phyloP scores from a whole-genome alignment of 2,888 invertebrate genomes.

The Carpatolechia fugitivella region DNA sequence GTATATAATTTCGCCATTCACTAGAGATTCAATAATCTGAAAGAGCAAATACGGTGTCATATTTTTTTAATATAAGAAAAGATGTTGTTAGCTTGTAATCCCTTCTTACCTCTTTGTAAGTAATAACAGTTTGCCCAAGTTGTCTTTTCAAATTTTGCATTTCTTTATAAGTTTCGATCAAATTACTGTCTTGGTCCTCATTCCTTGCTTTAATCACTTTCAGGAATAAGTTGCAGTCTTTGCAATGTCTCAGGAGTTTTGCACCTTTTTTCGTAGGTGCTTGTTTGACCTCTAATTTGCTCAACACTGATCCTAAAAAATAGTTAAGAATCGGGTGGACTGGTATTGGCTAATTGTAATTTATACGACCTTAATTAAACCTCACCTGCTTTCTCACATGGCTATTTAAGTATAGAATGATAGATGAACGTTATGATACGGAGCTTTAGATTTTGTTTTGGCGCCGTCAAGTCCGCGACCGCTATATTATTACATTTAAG shows the following conservation, averaged over 20 bases:
- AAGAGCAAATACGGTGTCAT: too few species aligned
- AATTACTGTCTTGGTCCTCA: neutral
- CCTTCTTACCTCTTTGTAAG: constrained; percentile 1
- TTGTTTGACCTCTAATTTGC: neutral
- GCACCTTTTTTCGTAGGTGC: neutral
- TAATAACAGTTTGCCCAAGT: neutral
- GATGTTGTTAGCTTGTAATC: too few species aligned
- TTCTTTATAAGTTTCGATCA: neutral
- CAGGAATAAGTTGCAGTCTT: neutral
- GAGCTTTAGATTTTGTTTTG: too few species aligned
- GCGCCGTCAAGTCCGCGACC: too few species aligned
- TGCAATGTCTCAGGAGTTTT: neutral
- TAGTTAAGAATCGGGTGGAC: too few species aligned
- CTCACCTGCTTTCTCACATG: too few species aligned
- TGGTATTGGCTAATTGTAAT: too few species aligned
- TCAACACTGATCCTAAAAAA: neutral
- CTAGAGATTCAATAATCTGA: neutral
- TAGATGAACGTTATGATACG: too few species aligned
- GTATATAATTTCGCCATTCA: neutral
- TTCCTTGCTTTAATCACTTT: neutral
- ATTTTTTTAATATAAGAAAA: too few species aligned
- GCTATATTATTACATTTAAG: too few species aligned
- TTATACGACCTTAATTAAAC: too few species aligned
- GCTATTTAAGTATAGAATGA: too few species aligned
- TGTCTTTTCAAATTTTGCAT: neutral